A percentile compares a stretch with the other conserved stretches of the same genome.
phyloP scores from a whole-genome alignment of 2,797 vertebrate species.

The Gobionotothen gibberifrons region DNA sequence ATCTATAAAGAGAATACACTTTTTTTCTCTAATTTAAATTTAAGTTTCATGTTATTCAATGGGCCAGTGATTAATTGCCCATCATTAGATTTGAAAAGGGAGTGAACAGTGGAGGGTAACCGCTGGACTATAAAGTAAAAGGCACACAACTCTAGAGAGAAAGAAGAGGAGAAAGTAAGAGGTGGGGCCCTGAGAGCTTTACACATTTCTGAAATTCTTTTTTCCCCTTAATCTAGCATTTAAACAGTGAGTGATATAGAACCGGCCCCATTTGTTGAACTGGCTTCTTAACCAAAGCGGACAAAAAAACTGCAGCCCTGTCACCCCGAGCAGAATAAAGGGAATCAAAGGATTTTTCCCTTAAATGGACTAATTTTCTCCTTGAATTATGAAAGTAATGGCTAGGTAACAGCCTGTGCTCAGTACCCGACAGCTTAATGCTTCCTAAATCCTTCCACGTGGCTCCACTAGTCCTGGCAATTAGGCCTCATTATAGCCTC shows the following conservation, averaged over 20 bases:
- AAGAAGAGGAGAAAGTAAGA: constrained; percentile 35
- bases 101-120: constrained; percentile 65
- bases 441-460: constrained; percentile 99
- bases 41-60: constrained; percentile 66
- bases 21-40: constrained; percentile 33
- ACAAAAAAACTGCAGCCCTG: constrained; percentile 85
- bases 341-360: constrained; percentile 92
- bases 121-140: constrained; percentile 58
- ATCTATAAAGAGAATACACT: constrained; percentile 3
- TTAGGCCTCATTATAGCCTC: constrained; percentile 99
- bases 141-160: constrained; percentile 37
- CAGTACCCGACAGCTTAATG: constrained; percentile 97
- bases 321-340: constrained; percentile 90
- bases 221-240: constrained; percentile 72
- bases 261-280: constrained; percentile 85
- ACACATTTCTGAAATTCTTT: constrained; percentile 78
- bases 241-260: constrained; percentile 81
- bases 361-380: constrained; percentile 99
- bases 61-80: constrained; percentile 76
- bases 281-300: constrained; percentile 83
- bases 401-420: constrained; percentile 98
- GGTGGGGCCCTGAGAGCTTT: constrained; percentile 49
- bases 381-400: constrained; percentile 99
- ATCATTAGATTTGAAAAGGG: constrained; percentile 69
- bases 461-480: constrained; percentile 95